Percentiles rank a stretch among this genome's conserved stretches.
Evolutionary conservation across 2,797 vertebrate species (phyloP).

Genomic region (Myiothlypis coronata): DNA sequence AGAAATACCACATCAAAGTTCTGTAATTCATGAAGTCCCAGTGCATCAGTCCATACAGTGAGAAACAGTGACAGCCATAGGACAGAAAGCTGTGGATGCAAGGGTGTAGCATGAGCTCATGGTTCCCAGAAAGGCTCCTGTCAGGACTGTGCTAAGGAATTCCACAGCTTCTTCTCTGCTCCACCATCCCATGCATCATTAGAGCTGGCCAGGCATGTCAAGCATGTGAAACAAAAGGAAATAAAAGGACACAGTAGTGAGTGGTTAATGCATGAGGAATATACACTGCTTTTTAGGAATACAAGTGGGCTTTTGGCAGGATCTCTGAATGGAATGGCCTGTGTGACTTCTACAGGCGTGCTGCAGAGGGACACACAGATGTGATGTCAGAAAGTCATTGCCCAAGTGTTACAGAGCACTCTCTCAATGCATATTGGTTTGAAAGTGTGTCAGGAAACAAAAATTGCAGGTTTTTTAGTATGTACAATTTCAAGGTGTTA

Average conservation of each 20-base stretch:
- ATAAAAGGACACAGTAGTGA: background rate
- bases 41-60: background rate
- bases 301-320: background rate
- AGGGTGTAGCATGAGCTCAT: background rate
- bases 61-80: background rate
- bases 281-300: background rate
- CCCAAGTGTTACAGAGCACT: background rate
- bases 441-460: background rate
- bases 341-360: background rate
- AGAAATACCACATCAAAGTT: background rate
- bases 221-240: background rate
- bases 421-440: background rate
- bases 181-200: background rate
- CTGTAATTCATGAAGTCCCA: background rate
- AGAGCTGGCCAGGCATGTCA: background rate
- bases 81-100: background rate
- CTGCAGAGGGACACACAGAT: background rate
- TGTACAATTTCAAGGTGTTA: background rate
- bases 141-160: background rate
- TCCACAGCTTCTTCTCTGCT: background rate
- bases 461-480: background rate
- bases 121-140: background rate
- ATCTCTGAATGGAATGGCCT: background rate
- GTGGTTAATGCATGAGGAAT: background rate
- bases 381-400: background rate